Conservation (phyloP, 2,888 invertebrate genomes). For the Drosophila recens region DNA sequence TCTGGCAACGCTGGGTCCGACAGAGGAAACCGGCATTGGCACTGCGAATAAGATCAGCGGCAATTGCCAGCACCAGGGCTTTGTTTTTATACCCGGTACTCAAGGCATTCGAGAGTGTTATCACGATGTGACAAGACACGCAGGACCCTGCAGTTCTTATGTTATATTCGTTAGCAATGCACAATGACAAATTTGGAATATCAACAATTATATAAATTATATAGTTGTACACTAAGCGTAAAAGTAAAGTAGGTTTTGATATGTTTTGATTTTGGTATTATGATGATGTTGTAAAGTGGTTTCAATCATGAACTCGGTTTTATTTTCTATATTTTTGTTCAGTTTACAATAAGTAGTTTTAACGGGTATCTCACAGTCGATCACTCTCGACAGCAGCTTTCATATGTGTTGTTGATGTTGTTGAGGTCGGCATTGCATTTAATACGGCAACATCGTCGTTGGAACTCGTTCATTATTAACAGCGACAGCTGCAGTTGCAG, state of each 20-base stretch:
- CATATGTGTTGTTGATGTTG: slow-evolving; percentile 38
- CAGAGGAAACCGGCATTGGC: slow-evolving; percentile 9
- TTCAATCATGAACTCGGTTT: no score
- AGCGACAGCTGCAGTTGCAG: slow-evolving; percentile 29
- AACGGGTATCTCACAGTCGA: neutral
- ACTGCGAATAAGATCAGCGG: slow-evolving; percentile 52
- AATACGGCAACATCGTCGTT: slow-evolving; percentile 52
- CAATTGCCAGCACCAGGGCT: slow-evolving; percentile 42
- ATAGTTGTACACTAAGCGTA: no score
- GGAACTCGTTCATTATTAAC: slow-evolving; percentile 69
- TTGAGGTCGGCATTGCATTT: slow-evolving; percentile 60
- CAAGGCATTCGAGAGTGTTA: neutral
- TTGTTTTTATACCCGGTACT: slow-evolving; percentile 8
- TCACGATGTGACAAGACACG: neutral
- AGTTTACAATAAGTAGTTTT: no score
- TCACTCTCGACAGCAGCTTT: neutral
- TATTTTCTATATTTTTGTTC: no score
- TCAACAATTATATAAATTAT: no score
- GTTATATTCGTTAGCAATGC: no score
- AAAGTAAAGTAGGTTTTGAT: no score
- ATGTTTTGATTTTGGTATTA: no score
- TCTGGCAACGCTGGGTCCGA: slow-evolving; percentile 13
- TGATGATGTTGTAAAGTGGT: no score
- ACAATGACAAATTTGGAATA: no score
- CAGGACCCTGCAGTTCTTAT: no score